phyloP scores from a whole-genome alignment of 2,113 vertebrate species.

The Malurus cyaneus region DNA sequence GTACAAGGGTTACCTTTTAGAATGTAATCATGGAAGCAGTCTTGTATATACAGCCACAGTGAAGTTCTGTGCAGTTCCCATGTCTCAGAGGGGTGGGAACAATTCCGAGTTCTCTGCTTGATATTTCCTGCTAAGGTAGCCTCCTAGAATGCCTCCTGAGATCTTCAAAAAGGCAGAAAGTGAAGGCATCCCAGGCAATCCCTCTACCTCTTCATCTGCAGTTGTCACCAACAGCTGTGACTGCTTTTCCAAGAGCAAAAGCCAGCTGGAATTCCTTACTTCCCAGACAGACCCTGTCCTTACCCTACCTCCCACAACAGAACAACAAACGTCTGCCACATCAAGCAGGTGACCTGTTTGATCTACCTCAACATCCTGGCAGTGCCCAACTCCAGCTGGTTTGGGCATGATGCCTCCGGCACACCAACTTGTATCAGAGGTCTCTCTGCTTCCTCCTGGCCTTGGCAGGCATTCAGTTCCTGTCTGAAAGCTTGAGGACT shows the following conservation, averaged over 20 bases:
- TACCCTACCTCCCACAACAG: background rate
- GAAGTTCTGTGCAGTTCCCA: background rate
- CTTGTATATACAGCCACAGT: background rate
- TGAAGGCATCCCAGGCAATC: background rate
- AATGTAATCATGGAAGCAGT: background rate
- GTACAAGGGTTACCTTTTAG: background rate
- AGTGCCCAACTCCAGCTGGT: background rate
- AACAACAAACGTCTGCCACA: background rate
- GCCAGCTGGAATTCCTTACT: background rate
- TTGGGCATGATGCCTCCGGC: background rate
- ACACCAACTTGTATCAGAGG: background rate
- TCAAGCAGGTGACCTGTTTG: background rate
- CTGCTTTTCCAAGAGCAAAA: background rate
- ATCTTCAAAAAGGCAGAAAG: background rate
- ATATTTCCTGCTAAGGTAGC: background rate
- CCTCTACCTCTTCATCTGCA: background rate
- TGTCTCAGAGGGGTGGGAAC: background rate
- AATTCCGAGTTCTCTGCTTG: background rate
- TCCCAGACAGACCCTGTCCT: background rate
- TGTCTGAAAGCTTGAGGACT: conserved; percentile 9
- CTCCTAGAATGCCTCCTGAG: background rate
- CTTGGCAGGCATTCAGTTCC: background rate
- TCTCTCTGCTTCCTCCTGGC: background rate
- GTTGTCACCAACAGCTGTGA: background rate
- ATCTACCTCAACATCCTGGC: background rate